Conservation (phyloP, 2,888 invertebrate species). For the Tyria jacobaeae region DNA sequence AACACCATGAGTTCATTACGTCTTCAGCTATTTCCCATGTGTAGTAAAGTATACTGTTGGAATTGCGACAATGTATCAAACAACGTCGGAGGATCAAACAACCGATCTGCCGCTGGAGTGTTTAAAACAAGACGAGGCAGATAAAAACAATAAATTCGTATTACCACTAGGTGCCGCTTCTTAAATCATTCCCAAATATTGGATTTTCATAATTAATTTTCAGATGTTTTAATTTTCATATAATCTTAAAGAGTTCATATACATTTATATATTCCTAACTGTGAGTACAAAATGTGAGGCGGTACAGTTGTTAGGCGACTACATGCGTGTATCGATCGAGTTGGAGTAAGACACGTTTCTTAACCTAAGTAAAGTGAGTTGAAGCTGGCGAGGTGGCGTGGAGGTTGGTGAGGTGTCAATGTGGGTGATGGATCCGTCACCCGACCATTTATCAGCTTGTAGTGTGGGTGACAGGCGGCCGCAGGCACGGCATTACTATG, state of each 20-base stretch:
- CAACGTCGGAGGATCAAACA: conserved; percentile 10
- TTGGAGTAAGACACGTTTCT: conserved; percentile 73
- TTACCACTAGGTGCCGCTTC: conserved; percentile 7
- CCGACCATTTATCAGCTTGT: conserved; percentile 55
- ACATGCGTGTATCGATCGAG: conserved; percentile 80
- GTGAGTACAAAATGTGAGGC: conserved; percentile 54
- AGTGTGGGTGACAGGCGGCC: conserved; percentile 58
- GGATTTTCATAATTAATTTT: conserved; percentile 13
- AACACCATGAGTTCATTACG: conserved; percentile 33
- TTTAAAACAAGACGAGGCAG: conserved; percentile 18
- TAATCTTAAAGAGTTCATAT: conserved; percentile 9
- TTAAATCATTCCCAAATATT: conserved; percentile 12
- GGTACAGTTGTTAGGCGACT: conserved; percentile 64
- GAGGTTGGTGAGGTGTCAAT: conserved; percentile 48
- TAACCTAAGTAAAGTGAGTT: conserved; percentile 60
- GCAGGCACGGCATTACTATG: conserved; percentile 46
- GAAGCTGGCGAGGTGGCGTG: conserved; percentile 49
- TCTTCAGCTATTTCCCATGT: conserved; percentile 36
- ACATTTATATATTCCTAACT: conserved; percentile 15
- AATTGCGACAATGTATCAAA: conserved; percentile 25
- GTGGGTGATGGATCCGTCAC: conserved; percentile 56
- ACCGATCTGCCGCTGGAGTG: conserved; percentile 21
- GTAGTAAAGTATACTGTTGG: conserved; percentile 36
- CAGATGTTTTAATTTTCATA: conserved; percentile 17
- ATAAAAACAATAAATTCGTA: conserved; percentile 23